Conservation (phyloP, 2,113 vertebrate species). For the Phalacrocorax aristotelis region DNA sequence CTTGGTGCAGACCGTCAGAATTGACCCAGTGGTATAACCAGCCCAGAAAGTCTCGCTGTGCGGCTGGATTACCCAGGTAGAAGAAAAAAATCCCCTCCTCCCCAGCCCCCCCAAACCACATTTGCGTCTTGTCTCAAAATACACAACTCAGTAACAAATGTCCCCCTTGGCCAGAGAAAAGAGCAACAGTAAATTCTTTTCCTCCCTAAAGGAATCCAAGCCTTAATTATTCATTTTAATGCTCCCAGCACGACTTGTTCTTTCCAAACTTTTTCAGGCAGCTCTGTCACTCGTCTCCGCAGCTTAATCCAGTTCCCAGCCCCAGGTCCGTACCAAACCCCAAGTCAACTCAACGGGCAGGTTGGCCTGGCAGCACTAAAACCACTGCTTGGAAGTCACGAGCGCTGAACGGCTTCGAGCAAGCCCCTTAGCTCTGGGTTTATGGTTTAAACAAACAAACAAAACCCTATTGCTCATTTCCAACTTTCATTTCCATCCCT, state of each 20-base stretch:
- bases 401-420: background rate
- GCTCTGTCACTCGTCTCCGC: background rate
- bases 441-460: conserved; percentile 34
- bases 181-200: conserved; percentile 60
- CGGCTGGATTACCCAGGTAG: conserved; percentile 16
- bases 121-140: conserved; percentile 18
- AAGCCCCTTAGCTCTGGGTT: conserved; percentile 6
- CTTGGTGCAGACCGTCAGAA: background rate
- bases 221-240: conserved; percentile 68
- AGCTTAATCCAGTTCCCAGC: background rate
- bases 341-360: background rate
- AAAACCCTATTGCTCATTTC: background rate
- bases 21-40: background rate
- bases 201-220: conserved; percentile 59
- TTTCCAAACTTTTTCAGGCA: conserved; percentile 49
- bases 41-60: background rate
- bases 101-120: background rate
- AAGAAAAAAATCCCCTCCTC: background rate
- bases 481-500: background rate
- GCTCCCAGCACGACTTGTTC: conserved; percentile 50
- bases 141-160: conserved; percentile 48
- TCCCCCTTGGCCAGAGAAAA: conserved; percentile 54
- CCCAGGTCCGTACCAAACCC: background rate
- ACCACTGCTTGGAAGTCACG: background rate
- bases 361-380: background rate